A percentile compares a stretch with the other conserved stretches of the same genome.
These are phyloP conservation scores for Semotilus atromaculatus DNA, from an alignment of 2,797 vertebrate genomes.

Conservation along the genomic window DNA sequence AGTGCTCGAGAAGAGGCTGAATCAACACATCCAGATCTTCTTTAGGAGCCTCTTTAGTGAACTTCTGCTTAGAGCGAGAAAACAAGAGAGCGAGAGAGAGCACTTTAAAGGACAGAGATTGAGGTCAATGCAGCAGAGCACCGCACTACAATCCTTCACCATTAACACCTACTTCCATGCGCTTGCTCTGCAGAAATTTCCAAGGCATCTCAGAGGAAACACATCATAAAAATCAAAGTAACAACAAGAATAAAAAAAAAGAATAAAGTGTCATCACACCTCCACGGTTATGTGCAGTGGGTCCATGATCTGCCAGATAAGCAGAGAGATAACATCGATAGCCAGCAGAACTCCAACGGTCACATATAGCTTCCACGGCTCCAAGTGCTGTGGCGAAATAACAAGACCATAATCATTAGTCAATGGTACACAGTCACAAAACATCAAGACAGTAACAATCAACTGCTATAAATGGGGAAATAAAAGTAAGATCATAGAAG, in stretches of 20 bases:
- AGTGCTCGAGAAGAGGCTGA: slow-evolving; percentile 91
- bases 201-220: slow-evolving; percentile 41
- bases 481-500: not conserved
- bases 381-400: slow-evolving; percentile 81
- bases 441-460: not conserved
- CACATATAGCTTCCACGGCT: slow-evolving; percentile 94
- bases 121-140: slow-evolving; percentile 35
- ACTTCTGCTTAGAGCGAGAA: slow-evolving; percentile 78
- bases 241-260: slow-evolving; percentile 51
- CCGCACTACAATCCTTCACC: slow-evolving; percentile 27
- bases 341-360: slow-evolving; percentile 90
- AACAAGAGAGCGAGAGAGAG: slow-evolving; percentile 1
- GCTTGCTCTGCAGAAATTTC: slow-evolving; percentile 16
- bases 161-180: slow-evolving; percentile 31
- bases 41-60: slow-evolving; percentile 91
- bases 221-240: slow-evolving; percentile 26
- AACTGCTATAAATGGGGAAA: not conserved
- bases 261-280: slow-evolving; percentile 73
- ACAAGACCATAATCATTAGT: not conserved
- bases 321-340: slow-evolving; percentile 86
- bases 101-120: slow-evolving; percentile 35
- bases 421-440: not conserved
- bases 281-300: slow-evolving; percentile 90
- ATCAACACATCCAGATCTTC: slow-evolving; percentile 92
- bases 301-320: slow-evolving; percentile 94